These are phyloP conservation scores for Argynnis bischoffii DNA, from an alignment of 2,888 invertebrate species.

Conservation along the genomic window DNA sequence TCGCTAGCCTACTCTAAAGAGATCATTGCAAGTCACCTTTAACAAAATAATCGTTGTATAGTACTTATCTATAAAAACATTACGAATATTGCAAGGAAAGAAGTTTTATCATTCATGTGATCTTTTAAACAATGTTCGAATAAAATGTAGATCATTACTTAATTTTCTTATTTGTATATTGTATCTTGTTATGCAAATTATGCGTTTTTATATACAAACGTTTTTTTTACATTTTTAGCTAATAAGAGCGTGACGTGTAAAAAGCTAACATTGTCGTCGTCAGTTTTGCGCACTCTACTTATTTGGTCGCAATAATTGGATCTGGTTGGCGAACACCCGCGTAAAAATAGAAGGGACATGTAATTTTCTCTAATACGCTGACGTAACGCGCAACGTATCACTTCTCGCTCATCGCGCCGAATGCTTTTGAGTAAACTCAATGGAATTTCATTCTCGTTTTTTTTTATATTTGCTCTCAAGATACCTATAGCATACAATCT, in stretches of 20 bases:
- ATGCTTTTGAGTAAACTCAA: conserved; percentile 25
- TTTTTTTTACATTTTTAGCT: too few species aligned
- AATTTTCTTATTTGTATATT: too few species aligned
- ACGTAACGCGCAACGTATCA: conserved; percentile 42
- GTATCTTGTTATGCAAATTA: too few species aligned
- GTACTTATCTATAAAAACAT: background rate
- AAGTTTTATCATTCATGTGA: background rate
- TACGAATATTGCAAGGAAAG: background rate
- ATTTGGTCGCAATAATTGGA: conserved; percentile 42
- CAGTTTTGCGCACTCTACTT: conserved; percentile 33
- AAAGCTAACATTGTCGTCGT: conserved; percentile 23
- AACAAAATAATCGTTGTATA: conserved; percentile 20
- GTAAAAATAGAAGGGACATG: conserved; percentile 49
- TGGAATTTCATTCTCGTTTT: conserved; percentile 27
- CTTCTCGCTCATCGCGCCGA: conserved; percentile 28
- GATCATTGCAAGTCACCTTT: conserved; percentile 50
- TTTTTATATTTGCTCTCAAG: conserved; percentile 10
- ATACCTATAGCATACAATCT: conserved; percentile 16
- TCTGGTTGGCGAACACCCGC: conserved; percentile 34
- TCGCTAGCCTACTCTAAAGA: conserved; percentile 62
- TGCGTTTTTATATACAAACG: too few species aligned
- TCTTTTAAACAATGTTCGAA: too few species aligned
- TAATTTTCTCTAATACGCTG: conserved; percentile 48
- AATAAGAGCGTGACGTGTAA: conserved; percentile 3
- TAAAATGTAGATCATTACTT: too few species aligned